Percentiles rank a stretch among this genome's conserved stretches.
Evolutionary conservation across 1,140 invertebrate genomes (phyloP).

Genomic region (Orchestia grillus): DNA sequence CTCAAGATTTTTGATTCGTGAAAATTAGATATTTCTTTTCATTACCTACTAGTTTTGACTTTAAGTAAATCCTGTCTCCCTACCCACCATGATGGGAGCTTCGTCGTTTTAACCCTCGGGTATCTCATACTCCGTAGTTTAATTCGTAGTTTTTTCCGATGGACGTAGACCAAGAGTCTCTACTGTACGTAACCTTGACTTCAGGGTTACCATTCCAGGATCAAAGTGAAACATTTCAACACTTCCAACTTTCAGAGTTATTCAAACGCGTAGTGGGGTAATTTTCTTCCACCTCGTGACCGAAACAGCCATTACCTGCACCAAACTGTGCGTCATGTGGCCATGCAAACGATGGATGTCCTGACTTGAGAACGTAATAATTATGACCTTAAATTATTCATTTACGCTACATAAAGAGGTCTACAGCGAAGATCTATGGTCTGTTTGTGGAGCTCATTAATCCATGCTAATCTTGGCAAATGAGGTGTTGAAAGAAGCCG

Average conservation of each 20-base stretch:
- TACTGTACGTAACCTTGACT: too few relatives aligned
- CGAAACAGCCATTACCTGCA: neutral
- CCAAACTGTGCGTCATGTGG: neutral
- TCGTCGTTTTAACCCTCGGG: too few relatives aligned
- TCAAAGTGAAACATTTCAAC: neutral
- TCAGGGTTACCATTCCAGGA: too few relatives aligned
- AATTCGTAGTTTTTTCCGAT: too few relatives aligned
- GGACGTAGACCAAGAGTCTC: too few relatives aligned
- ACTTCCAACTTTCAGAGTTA: neutral
- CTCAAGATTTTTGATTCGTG: too few relatives aligned
- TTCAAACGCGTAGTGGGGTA: neutral
- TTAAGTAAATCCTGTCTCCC: too few relatives aligned
- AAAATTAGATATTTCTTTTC: too few relatives aligned
- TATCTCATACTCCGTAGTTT: too few relatives aligned
- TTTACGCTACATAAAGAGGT: neutral
- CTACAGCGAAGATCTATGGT: neutral
- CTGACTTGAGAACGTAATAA: neutral
- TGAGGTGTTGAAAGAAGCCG: neutral
- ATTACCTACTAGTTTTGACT: too few relatives aligned
- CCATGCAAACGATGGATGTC: neutral
- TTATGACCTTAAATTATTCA: neutral
- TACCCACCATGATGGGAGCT: too few relatives aligned
- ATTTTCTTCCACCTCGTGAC: neutral
- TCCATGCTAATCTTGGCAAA: conserved; percentile 19
- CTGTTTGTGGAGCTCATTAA: neutral